A percentile compares a stretch with the other conserved stretches of the same genome.
Evolutionary conservation across 2,797 vertebrate genomes (phyloP).

Genomic region (Phyllotis vaccarum): DNA sequence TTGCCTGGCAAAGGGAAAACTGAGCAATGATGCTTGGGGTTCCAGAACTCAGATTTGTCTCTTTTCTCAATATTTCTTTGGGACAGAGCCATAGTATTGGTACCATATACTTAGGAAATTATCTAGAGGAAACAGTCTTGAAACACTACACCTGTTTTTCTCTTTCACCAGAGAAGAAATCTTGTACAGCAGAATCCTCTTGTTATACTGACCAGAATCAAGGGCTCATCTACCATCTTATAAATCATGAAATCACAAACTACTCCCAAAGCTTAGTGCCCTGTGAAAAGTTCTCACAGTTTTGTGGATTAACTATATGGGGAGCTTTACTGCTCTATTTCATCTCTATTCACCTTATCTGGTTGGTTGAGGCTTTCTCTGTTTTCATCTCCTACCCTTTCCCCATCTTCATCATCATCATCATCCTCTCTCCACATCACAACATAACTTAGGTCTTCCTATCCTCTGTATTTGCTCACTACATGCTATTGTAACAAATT

Average conservation of each 20-base stretch:
- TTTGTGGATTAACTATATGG: background rate
- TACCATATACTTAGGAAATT: background rate
- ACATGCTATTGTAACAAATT: background rate
- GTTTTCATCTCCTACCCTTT: background rate
- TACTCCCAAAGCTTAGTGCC: background rate
- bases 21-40: accelerated
- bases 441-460: background rate
- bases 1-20: background rate
- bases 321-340: background rate
- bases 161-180: background rate
- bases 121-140: background rate
- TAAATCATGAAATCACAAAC: background rate
- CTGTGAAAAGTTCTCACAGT: background rate
- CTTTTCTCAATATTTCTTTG: background rate
- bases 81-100: background rate
- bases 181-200: background rate
- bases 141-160: too few relatives aligned
- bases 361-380: too few relatives aligned
- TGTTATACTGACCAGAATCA: background rate
- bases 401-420: background rate
- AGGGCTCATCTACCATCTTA: background rate
- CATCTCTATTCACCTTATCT: background rate
- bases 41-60: background rate
- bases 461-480: background rate
- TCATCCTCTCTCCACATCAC: background rate